Base-by-base conservation (phyloP, 1,140 invertebrate species). In the Penaeus chinensis region DNA sequence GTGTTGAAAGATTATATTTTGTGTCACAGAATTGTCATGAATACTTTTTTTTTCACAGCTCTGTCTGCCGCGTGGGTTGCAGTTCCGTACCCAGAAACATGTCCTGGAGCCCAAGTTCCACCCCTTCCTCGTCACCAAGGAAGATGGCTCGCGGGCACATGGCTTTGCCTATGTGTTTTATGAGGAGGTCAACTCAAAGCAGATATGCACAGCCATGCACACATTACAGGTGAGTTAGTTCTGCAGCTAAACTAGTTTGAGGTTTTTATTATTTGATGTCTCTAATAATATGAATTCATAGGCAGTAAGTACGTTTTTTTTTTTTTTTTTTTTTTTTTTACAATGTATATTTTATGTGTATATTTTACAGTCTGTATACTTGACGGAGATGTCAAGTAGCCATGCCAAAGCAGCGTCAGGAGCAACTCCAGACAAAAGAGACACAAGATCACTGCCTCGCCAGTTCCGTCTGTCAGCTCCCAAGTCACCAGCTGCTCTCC, bases 111-210 rank as follows among this genome's bases (percentile, higher is more conserved):
- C 98, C 22, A 94, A 94, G 89, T 99, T 99, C 94, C 99, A 99
- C 92, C 97, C 98, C 77, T 99, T 99, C 94, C 95, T 99, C 16
- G 97, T 99, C 71, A 99, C 98, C 27, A 95, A 96, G 91, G 98
- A 99, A 94, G 98, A 99, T 95, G 99, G 98, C 74, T 96, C 96
- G 88, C 94, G 97, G 90, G 96, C 95, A 80, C 98, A 98, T 94
- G 99, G 99, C 65, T 98, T 98, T 91, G 97, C 97, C 90, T 94
- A 98, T 85, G 95, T 98, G 20, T 99, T 99, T 92, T 99, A 96
- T 93, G 98, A 99, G 93, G 96, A 98, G 93, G 97, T 98, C 89
- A 95, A 95, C 79, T 97, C 98, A 92, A 94, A 95, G 78, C 96
- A 98, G 92, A 98, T 99, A 90, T 98, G 97, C 92, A 96, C 95